Percentiles rank a stretch among this genome's conserved stretches.
These are phyloP conservation scores for Esox masquinongy DNA, from an alignment of 2,797 vertebrate genomes.

Conservation along the genomic window DNA sequence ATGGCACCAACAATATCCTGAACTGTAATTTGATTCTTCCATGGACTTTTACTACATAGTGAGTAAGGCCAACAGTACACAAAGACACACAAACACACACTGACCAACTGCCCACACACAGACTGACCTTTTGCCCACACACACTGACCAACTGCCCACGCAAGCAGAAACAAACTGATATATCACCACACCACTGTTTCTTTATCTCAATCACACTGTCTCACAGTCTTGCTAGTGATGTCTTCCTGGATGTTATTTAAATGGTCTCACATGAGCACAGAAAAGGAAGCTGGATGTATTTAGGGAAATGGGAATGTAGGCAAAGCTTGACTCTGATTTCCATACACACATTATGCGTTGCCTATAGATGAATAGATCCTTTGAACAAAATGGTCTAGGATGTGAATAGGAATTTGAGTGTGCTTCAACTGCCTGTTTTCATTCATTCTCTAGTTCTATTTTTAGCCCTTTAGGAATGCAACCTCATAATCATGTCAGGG, in stretches of 20 bases:
- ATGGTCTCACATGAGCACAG: background rate
- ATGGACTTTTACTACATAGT: background rate
- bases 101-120: slow-evolving; percentile 4
- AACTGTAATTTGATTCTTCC: too few relatives aligned
- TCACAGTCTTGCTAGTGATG: background rate
- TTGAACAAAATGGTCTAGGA: background rate
- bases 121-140: slow-evolving; percentile 8
- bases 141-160: slow-evolving; percentile 34
- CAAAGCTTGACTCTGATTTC: slow-evolving; percentile 20
- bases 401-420: background rate
- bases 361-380: slow-evolving; percentile 25
- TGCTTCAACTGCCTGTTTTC: slow-evolving; percentile 30
- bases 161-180: slow-evolving; percentile 33
- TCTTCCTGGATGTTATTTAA: background rate
- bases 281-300: slow-evolving; percentile 8
- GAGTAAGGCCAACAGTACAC: slow-evolving; percentile 1
- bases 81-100: slow-evolving; percentile 14
- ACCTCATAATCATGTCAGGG: slow-evolving; percentile 27
- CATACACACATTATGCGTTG: slow-evolving; percentile 15
- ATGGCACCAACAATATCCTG: too few relatives aligned
- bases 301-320: background rate
- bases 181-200: slow-evolving; percentile 9
- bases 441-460: slow-evolving; percentile 22
- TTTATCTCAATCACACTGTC: slow-evolving; percentile 46
- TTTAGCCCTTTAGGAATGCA: slow-evolving; percentile 29